phyloP scores from a whole-genome alignment of 35 echinoderm and acorn worm genomes.

The Diadema setosum region DNA sequence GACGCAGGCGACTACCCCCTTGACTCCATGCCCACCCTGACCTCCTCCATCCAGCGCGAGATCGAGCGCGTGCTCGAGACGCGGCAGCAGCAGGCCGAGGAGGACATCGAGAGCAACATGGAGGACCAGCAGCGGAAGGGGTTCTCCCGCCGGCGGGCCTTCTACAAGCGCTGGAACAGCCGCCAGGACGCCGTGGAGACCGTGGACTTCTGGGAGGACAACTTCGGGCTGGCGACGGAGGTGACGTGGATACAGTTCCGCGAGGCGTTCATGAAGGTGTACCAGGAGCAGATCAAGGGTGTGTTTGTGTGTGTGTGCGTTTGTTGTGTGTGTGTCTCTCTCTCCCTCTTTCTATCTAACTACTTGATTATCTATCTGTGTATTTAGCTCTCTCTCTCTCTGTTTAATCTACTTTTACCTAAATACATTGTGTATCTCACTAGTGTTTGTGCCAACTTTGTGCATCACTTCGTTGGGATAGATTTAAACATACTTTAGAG shows the following conservation, averaged over 20 bases:
- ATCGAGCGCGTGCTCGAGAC: background rate
- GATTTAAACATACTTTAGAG: too few relatives aligned
- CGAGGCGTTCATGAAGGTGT: constrained; percentile 50
- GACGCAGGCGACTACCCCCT: background rate
- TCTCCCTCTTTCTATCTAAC: background rate
- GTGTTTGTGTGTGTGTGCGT: background rate
- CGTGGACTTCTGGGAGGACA: constrained; percentile 81
- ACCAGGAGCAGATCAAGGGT: constrained; percentile 50
- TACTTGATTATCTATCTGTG: too few relatives aligned
- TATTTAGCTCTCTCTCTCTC: too few relatives aligned
- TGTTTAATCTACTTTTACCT: too few relatives aligned
- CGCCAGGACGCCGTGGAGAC: background rate
- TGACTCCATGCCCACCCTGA: background rate
- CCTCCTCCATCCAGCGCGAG: background rate
- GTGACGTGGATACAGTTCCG: constrained; percentile 76
- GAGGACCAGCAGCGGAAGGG: too few relatives aligned
- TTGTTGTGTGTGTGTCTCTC: too few relatives aligned
- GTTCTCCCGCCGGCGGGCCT: background rate
- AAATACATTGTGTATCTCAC: too few relatives aligned
- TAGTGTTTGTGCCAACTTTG: too few relatives aligned
- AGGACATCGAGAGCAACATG: background rate
- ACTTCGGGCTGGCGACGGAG: constrained; percentile 40
- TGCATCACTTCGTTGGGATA: too few relatives aligned
- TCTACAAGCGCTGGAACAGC: constrained; percentile 22
- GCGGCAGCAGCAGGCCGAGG: background rate